These are phyloP conservation scores for Lepus europaeus DNA, from an alignment of 2,113 vertebrate genomes.

Conservation along the genomic window DNA sequence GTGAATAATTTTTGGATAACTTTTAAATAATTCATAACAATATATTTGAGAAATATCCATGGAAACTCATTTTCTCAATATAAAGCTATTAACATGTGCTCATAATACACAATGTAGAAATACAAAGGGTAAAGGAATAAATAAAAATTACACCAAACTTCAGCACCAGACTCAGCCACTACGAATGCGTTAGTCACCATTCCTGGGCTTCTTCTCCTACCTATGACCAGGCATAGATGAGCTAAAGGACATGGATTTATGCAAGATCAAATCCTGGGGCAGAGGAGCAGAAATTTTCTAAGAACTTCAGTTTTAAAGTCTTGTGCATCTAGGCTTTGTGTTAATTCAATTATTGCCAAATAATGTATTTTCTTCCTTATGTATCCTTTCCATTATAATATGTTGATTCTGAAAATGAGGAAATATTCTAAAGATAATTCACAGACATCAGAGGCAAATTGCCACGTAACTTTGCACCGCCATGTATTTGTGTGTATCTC, in stretches of 20 bases:
- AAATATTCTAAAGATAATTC: not conserved
- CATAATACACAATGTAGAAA: not conserved
- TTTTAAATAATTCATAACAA: not conserved
- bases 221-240: rapidly evolving
- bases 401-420: not conserved
- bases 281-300: not conserved
- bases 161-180: not conserved
- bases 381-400: not conserved
- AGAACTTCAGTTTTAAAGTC: not conserved
- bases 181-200: not conserved
- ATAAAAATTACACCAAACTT: not conserved
- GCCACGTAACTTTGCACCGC: not conserved
- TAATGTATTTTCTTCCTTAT: not conserved
- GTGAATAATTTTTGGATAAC: not conserved
- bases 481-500: not conserved
- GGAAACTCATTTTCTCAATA: not conserved
- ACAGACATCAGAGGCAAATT: not conserved
- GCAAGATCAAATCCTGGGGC: not conserved
- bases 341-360: not conserved
- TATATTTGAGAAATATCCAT: not conserved
- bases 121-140: not conserved
- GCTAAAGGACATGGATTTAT: not conserved
- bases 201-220: not conserved
- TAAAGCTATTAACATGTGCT: not conserved
- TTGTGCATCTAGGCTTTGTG: not conserved